Evolutionary conservation across 2,888 invertebrate species (phyloP).

Genomic region (Dryobotodes eremita): DNA sequence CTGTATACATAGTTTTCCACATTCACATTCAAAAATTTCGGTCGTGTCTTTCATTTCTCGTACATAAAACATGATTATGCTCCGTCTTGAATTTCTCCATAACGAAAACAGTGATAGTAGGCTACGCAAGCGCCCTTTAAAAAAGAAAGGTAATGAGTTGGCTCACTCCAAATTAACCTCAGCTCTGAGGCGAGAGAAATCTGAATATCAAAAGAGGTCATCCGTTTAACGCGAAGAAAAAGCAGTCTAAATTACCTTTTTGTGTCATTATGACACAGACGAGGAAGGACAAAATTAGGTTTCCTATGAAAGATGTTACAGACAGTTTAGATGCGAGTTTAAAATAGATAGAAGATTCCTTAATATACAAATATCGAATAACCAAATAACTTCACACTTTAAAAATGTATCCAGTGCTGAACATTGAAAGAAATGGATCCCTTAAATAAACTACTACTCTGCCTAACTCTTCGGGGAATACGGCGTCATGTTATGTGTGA

Average conservation of each 20-base stretch:
- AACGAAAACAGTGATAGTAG: slow-evolving; percentile 35
- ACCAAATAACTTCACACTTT: no score
- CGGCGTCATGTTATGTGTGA: no score
- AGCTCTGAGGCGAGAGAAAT: slow-evolving; percentile 62
- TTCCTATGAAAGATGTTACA: neutral
- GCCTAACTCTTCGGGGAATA: no score
- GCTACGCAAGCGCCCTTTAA: slow-evolving; percentile 49
- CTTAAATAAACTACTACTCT: no score
- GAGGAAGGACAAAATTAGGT: slow-evolving; percentile 21
- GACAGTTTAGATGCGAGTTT: neutral
- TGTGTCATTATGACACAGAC: slow-evolving; percentile 27
- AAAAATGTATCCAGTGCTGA: no score
- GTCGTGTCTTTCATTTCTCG: neutral
- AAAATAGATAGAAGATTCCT: no score
- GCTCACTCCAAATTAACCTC: slow-evolving; percentile 68
- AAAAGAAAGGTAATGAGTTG: slow-evolving; percentile 64
- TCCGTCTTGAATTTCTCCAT: slow-evolving; percentile 6
- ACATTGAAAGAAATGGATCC: no score
- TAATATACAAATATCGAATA: no score
- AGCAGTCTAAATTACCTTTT: slow-evolving; percentile 60
- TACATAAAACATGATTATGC: neutral
- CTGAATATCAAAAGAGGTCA: slow-evolving; percentile 71
- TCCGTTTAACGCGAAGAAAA: slow-evolving; percentile 62
- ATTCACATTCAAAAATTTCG: neutral
- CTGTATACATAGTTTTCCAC: neutral